Evolutionary conservation across 2,797 vertebrate species (phyloP).

Genomic region (Xiphophorus birchmanni): DNA sequence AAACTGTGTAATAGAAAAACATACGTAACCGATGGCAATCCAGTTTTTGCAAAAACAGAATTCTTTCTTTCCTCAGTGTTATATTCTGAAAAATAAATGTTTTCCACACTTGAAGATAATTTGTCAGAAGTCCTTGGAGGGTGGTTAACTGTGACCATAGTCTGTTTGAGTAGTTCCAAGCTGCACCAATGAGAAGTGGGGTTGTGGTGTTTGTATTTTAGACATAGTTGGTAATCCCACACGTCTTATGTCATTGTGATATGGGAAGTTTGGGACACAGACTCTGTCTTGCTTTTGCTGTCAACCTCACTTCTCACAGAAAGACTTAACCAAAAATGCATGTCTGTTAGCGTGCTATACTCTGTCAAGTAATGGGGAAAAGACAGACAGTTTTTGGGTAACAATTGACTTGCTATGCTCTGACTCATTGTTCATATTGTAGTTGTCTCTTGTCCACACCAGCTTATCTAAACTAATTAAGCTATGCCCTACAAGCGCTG

Average conservation of each 20-base stretch:
- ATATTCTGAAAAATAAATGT: slow-evolving; percentile 4
- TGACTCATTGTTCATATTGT: not conserved
- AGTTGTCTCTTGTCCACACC: not conserved
- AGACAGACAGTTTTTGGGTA: not conserved
- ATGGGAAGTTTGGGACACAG: not conserved
- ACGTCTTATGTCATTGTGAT: not conserved
- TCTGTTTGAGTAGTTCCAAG: not conserved
- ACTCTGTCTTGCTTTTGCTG: not conserved
- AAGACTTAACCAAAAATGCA: not conserved
- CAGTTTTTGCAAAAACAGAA: slow-evolving; percentile 16
- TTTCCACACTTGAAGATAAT: not conserved
- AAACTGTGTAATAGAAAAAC: slow-evolving; percentile 26
- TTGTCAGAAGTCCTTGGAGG: not conserved
- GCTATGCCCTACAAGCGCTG: not conserved
- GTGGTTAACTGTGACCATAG: not conserved
- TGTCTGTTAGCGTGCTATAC: not conserved
- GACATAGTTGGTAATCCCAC: not conserved
- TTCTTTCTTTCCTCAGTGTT: slow-evolving; percentile 12
- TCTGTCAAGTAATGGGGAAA: not conserved
- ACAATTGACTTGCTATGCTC: not conserved
- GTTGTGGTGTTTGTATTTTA: not conserved
- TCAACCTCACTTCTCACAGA: not conserved
- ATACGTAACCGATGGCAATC: slow-evolving; percentile 10
- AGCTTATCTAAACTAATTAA: not conserved
- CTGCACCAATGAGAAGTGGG: not conserved